phyloP scores from a whole-genome alignment of 2,113 vertebrate genomes.

The Etheostoma spectabile region DNA sequence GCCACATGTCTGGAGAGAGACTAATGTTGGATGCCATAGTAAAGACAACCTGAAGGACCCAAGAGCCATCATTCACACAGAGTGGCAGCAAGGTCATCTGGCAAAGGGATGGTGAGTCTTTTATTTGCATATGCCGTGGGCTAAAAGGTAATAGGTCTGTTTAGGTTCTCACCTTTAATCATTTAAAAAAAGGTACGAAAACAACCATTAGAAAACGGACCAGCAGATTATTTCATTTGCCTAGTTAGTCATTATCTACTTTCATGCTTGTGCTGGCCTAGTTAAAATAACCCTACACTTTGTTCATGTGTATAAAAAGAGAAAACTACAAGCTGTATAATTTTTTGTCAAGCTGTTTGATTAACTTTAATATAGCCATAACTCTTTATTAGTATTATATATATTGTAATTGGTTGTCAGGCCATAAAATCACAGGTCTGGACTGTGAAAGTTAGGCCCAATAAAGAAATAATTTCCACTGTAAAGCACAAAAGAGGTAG shows the following conservation, averaged over 20 bases:
- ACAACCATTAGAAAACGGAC: conserved; percentile 52
- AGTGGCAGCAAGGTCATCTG: conserved; percentile 62
- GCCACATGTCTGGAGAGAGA: conserved; percentile 37
- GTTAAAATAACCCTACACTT: background rate
- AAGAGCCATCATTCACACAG: conserved; percentile 50
- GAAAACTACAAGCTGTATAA: background rate
- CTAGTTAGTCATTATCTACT: conserved; percentile 15
- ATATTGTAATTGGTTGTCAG: conserved; percentile 7
- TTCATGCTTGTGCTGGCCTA: conserved; percentile 10
- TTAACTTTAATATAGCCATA: conserved; percentile 1
- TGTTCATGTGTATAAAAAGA: background rate
- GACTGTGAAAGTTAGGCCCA: background rate
- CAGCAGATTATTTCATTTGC: conserved; percentile 34
- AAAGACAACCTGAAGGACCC: conserved; percentile 70
- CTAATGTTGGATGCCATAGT: conserved; percentile 39
- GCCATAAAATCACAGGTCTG: conserved; percentile 17
- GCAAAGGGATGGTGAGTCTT: conserved; percentile 65
- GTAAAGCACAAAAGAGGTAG: background rate
- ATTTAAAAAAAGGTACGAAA: conserved; percentile 28
- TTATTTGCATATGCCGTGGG: conserved; percentile 65
- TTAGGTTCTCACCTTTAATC: conserved; percentile 35
- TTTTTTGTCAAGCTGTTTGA: conserved; percentile 13
- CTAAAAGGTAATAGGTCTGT: conserved; percentile 49
- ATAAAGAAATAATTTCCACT: conserved; percentile 11
- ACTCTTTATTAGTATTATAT: background rate